Evolutionary conservation across 2,888 invertebrate genomes (phyloP).

Genomic region (Sympetrum striolatum): DNA sequence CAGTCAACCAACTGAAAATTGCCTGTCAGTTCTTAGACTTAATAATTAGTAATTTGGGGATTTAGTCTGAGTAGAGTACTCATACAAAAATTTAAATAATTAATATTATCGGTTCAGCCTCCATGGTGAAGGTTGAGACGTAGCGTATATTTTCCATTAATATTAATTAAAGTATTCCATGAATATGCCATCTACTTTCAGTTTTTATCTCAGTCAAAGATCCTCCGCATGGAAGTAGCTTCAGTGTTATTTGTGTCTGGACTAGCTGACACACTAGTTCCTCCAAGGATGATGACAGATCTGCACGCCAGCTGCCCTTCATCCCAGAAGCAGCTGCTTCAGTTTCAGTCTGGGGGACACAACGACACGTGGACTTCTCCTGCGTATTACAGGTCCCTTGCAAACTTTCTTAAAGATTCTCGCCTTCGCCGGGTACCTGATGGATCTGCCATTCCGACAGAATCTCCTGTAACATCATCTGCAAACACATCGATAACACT

Average conservation of each 20-base stretch:
- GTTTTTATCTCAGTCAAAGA: constrained; percentile 78
- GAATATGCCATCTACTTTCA: constrained; percentile 58
- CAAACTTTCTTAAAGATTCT: constrained; percentile 48
- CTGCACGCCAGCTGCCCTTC: constrained; percentile 72
- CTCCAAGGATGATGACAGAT: constrained; percentile 87
- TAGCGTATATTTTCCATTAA: not conserved
- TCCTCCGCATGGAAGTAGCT: constrained; percentile 70
- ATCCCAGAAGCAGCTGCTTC: constrained; percentile 76
- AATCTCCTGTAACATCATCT: not conserved
- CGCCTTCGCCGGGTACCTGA: not conserved
- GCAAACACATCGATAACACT: not conserved
- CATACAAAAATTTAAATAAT: no score
- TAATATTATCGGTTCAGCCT: no score
- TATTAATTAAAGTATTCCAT: not conserved
- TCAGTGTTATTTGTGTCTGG: constrained; percentile 91
- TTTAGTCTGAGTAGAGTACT: no score
- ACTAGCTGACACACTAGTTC: constrained; percentile 84
- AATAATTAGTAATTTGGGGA: no score
- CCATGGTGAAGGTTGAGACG: no score
- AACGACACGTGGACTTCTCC: constrained; percentile 94
- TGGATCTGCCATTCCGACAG: not conserved
- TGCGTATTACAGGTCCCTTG: constrained; percentile 67
- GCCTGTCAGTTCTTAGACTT: no score
- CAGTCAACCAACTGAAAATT: no score
- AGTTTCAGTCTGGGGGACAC: constrained; percentile 85